phyloP scores from a whole-genome alignment of 2,113 vertebrate genomes.

The Menidia beryllina region DNA sequence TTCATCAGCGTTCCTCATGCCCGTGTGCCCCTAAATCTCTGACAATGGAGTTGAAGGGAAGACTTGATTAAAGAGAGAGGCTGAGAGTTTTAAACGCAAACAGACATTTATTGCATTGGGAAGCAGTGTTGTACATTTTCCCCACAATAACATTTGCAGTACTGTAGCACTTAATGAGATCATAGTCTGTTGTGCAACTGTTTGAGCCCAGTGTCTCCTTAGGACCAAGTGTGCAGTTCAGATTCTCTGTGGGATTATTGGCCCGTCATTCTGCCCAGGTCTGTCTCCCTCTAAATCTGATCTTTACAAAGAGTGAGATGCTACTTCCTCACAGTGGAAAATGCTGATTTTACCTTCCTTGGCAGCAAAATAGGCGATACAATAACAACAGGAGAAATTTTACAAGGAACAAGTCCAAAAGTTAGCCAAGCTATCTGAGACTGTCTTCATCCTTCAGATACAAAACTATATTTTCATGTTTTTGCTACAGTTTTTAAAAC shows the following conservation, averaged over 20 bases:
- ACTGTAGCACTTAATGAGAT: constrained; percentile 59
- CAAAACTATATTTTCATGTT: constrained; percentile 75
- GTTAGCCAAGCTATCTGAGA: constrained; percentile 47
- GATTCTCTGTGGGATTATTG: constrained; percentile 39
- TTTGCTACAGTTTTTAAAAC: constrained; percentile 70
- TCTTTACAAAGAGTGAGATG: constrained; percentile 49
- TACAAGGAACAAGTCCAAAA: constrained; percentile 63
- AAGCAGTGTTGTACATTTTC: constrained; percentile 69
- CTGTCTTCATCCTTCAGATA: constrained; percentile 58
- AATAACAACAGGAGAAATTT: constrained; percentile 62
- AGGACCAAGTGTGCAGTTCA: constrained; percentile 32
- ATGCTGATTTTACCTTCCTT: constrained; percentile 60
- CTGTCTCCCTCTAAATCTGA: constrained; percentile 29
- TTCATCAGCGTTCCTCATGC: constrained; percentile 70
- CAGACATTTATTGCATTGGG: constrained; percentile 76
- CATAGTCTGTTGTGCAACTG: constrained; percentile 45
- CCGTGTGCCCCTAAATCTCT: constrained; percentile 45
- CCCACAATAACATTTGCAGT: constrained; percentile 64
- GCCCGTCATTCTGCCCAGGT: constrained; percentile 26
- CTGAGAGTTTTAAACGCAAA: constrained; percentile 72
- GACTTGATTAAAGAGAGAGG: constrained; percentile 67
- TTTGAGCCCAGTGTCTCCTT: constrained; percentile 27
- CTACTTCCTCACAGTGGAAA: constrained; percentile 70
- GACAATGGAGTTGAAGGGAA: constrained; percentile 33
- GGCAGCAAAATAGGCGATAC: constrained; percentile 53